A percentile compares a stretch with the other conserved stretches of the same genome.
phyloP scores from a whole-genome alignment of 2,888 invertebrate species.

The Synergus umbraculus region DNA sequence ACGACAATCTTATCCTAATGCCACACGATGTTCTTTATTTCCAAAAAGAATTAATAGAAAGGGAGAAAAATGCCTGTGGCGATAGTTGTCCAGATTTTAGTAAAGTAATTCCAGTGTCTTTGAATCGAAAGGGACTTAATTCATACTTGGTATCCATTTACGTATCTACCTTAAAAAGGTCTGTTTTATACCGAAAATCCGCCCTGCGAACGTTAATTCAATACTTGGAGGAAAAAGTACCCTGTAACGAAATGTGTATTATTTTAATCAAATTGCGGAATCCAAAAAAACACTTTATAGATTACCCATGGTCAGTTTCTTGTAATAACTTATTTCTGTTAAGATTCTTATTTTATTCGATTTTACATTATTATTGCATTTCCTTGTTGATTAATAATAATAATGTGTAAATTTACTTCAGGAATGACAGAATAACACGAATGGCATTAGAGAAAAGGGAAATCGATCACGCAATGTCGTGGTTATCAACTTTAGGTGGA shows the following conservation, averaged over 20 bases:
- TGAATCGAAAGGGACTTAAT: conserved; percentile 63
- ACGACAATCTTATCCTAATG: conserved; percentile 63
- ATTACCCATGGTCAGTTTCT: conserved; percentile 83
- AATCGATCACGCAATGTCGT: conserved; percentile 91
- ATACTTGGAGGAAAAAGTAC: conserved; percentile 38
- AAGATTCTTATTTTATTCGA: conserved; percentile 22
- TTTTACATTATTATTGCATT: conserved; percentile 30
- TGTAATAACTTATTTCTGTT: conserved; percentile 17
- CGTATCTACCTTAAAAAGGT: conserved; percentile 58
- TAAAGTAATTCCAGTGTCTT: conserved; percentile 43
- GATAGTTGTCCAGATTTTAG: conserved; percentile 18
- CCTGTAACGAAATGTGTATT: conserved; percentile 35
- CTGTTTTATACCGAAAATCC: conserved; percentile 61
- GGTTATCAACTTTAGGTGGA: conserved; percentile 97
- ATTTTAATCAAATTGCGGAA: conserved; percentile 79
- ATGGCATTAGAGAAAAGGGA: conserved; percentile 84
- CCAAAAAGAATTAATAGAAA: conserved; percentile 16
- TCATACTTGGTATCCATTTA: conserved; percentile 69
- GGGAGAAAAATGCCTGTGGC: conserved; percentile 30
- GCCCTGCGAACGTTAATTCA: conserved; percentile 56
- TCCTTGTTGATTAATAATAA: conserved; percentile 41
- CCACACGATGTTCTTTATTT: conserved; percentile 45
- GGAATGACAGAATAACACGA: conserved; percentile 79
- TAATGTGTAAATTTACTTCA: conserved; percentile 62
- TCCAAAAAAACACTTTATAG: conserved; percentile 82